These are phyloP conservation scores for Leptinotarsa undecemlineata DNA, from an alignment of 1,140 invertebrate genomes.

Conservation along the genomic window DNA sequence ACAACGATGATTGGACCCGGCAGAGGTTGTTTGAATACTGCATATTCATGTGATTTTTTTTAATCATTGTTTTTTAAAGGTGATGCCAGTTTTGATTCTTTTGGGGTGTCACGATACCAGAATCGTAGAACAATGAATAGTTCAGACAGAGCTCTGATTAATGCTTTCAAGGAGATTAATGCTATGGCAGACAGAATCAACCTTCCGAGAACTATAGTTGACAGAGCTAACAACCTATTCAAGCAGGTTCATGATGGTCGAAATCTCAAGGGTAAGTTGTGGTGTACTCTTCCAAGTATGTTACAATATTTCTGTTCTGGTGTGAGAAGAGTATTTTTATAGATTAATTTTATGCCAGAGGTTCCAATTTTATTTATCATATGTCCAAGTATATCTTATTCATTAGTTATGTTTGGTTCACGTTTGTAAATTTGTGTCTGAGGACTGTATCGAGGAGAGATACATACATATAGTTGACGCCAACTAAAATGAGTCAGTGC, in stretches of 20 bases:
- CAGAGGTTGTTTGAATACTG: constrained; percentile 56
- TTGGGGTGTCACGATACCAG: constrained; percentile 89
- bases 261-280: constrained; percentile 79
- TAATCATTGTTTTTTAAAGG: constrained; percentile 33
- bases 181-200: constrained; percentile 98
- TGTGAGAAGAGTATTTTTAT: too few relatives aligned
- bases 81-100: constrained; percentile 74
- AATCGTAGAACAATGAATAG: constrained; percentile 91
- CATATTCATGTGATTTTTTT: too few relatives aligned
- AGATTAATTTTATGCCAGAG: too few relatives aligned
- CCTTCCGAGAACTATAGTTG: constrained; percentile 91
- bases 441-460: too few relatives aligned
- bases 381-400: too few relatives aligned
- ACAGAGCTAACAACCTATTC: constrained; percentile 93
- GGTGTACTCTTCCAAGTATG: too few relatives aligned
- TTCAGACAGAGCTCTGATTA: constrained; percentile 91
- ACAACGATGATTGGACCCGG: constrained; percentile 97
- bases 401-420: too few relatives aligned
- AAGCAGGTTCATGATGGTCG: constrained; percentile 99
- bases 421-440: too few relatives aligned
- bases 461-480: too few relatives aligned
- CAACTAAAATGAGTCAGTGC: too few relatives aligned
- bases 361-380: too few relatives aligned
- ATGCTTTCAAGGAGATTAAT: constrained; percentile 95
- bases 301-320: too few relatives aligned